Percentiles rank a stretch among this genome's conserved stretches.
phyloP scores from a whole-genome alignment of 2,797 vertebrate species.

The Chelonia mydas region DNA sequence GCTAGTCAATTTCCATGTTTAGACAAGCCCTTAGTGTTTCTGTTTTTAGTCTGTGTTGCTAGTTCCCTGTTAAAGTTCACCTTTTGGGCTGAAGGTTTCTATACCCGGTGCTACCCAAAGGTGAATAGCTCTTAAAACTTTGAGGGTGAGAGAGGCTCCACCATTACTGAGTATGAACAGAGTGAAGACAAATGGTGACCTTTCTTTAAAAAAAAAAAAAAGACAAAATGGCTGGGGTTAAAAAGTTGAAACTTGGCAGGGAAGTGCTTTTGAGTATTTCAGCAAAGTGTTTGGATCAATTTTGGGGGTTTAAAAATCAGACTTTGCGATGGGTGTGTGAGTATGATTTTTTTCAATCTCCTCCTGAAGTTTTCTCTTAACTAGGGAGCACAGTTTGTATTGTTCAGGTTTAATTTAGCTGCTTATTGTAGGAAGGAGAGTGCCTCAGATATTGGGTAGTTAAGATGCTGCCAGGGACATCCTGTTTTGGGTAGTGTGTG shows the following conservation, averaged over 20 bases:
- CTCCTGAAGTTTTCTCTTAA: background rate
- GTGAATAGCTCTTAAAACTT: background rate
- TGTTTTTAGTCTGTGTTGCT: background rate
- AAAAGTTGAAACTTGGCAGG: background rate
- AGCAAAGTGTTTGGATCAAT: background rate
- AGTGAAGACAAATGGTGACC: background rate
- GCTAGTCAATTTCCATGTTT: background rate
- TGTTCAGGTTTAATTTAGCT: background rate
- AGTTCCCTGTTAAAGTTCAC: background rate
- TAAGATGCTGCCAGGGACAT: background rate
- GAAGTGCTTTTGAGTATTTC: background rate
- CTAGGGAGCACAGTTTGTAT: background rate
- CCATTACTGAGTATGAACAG: background rate
- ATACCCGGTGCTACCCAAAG: background rate
- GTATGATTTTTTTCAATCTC: background rate
- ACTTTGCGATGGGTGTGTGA: background rate
- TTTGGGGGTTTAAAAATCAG: background rate
- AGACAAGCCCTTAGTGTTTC: background rate
- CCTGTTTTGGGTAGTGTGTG: background rate
- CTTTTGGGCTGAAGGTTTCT: background rate
- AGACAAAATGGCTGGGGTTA: background rate
- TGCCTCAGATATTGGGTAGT: background rate
- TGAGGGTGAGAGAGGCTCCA: background rate
- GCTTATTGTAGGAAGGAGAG: background rate
- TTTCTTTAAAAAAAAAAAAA: background rate